A percentile compares a stretch with the other conserved stretches of the same genome.
phyloP scores from a whole-genome alignment of 2,797 vertebrate species.

The Pipistrellus kuhlii region DNA sequence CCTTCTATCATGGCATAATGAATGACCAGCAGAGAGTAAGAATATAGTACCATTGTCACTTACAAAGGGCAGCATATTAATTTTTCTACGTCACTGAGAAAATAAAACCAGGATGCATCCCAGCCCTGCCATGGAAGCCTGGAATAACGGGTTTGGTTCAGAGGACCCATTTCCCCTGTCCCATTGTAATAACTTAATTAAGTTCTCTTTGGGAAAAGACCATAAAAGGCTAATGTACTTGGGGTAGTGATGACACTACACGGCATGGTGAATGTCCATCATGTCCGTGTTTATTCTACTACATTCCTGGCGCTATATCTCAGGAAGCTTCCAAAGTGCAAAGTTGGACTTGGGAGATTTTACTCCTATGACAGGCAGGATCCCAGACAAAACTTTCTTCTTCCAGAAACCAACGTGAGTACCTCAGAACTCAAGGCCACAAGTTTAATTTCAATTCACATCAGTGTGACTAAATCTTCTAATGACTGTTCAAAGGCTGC shows the following conservation, averaged over 20 bases:
- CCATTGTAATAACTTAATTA: constrained; percentile 34
- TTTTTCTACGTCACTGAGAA: constrained; percentile 43
- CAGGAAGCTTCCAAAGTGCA: constrained; percentile 48
- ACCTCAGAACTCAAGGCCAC: constrained; percentile 39
- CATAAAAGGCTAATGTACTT: constrained; percentile 41
- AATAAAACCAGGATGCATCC: constrained; percentile 54
- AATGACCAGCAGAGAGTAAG: not conserved
- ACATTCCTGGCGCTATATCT: constrained; percentile 9
- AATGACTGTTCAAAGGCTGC: constrained; percentile 65
- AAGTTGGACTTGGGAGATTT: not conserved
- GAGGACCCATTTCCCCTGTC: not conserved
- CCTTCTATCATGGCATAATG: not conserved
- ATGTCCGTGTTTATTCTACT: not conserved
- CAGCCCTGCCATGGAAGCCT: not conserved
- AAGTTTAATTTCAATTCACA: constrained; percentile 56
- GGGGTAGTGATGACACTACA: not conserved
- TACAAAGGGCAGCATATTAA: not conserved
- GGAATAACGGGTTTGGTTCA: constrained; percentile 20
- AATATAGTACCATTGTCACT: not conserved
- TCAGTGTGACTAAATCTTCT: constrained; percentile 68
- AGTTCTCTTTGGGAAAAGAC: constrained; percentile 35
- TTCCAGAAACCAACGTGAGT: constrained; percentile 28
- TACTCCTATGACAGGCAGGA: constrained; percentile 10
- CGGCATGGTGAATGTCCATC: not conserved
- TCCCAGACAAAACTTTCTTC: constrained; percentile 36